Percentiles rank a stretch among this genome's conserved stretches.
phyloP scores from a whole-genome alignment of 2,113 vertebrate genomes.

The Herpailurus yagouaroundi region DNA sequence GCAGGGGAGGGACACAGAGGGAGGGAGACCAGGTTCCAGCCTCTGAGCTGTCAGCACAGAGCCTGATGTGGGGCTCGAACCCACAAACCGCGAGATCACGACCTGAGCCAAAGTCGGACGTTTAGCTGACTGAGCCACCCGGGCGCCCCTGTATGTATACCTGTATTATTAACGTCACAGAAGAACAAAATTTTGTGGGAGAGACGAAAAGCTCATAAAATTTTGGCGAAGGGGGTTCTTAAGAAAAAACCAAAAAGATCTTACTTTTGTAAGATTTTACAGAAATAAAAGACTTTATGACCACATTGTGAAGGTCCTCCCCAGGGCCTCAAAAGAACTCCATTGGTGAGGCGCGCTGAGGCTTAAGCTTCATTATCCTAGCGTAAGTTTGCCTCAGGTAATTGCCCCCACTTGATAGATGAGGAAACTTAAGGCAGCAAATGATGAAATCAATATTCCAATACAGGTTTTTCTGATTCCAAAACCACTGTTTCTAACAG shows the following conservation, averaged over 20 bases:
- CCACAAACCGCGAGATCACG: too few relatives aligned
- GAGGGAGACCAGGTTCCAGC: too few relatives aligned
- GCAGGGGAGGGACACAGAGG: too few relatives aligned
- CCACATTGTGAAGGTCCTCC: neutral
- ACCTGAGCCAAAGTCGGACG: too few relatives aligned
- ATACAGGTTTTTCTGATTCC: neutral
- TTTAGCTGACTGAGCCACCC: too few relatives aligned
- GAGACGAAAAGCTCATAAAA: neutral
- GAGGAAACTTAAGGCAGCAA: neutral
- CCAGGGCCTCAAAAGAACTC: neutral
- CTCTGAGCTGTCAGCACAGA: too few relatives aligned
- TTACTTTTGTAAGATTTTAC: neutral
- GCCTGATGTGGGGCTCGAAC: too few relatives aligned
- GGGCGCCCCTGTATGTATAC: neutral
- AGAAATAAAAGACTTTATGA: neutral
- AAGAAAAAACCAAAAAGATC: neutral
- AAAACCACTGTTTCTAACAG: neutral
- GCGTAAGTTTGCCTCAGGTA: neutral
- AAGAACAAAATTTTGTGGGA: neutral
- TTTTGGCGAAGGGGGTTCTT: neutral
- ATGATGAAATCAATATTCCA: neutral
- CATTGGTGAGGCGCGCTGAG: neutral
- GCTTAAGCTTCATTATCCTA: neutral
- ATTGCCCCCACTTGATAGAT: neutral
- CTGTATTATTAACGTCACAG: neutral